Percentiles rank a stretch among this genome's conserved stretches.
phyloP scores from a whole-genome alignment of 2,113 vertebrate genomes.

The Cricetomys ansorgei region DNA sequence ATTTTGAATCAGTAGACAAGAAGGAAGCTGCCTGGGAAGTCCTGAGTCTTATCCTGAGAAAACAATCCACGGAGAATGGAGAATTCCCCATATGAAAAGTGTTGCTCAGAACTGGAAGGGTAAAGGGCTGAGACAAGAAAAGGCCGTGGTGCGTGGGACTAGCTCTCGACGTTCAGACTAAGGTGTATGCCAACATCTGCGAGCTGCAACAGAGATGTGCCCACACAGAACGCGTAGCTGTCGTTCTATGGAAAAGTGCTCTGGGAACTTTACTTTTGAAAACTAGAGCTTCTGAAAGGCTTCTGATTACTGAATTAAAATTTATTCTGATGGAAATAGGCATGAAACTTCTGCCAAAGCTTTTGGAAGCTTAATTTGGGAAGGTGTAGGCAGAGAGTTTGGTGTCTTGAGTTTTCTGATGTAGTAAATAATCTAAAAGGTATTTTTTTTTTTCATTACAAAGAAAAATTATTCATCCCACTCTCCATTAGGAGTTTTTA shows the following conservation, averaged over 20 bases:
- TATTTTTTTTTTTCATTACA: neutral
- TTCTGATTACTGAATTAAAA: neutral
- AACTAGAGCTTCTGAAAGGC: slow-evolving; percentile 24
- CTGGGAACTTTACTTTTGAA: slow-evolving; percentile 52
- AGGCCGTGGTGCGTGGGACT: neutral
- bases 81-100: neutral
- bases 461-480: neutral
- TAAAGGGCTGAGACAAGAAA: neutral
- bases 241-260: neutral
- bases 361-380: neutral
- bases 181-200: neutral
- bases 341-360: neutral
- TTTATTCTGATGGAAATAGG: neutral
- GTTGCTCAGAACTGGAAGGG: neutral
- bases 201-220: neutral
- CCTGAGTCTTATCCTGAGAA: neutral
- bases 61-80: neutral
- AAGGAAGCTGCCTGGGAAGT: neutral
- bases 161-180: neutral
- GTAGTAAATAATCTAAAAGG: slow-evolving; percentile 9
- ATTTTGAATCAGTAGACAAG: neutral
- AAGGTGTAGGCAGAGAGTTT: neutral
- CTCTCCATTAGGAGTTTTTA: neutral
- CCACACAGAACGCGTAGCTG: neutral
- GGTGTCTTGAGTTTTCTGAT: neutral